Percentiles rank a stretch among this genome's conserved stretches.
Conservation (phyloP, 2,888 invertebrate genomes). For the Laspeyria flexula region DNA sequence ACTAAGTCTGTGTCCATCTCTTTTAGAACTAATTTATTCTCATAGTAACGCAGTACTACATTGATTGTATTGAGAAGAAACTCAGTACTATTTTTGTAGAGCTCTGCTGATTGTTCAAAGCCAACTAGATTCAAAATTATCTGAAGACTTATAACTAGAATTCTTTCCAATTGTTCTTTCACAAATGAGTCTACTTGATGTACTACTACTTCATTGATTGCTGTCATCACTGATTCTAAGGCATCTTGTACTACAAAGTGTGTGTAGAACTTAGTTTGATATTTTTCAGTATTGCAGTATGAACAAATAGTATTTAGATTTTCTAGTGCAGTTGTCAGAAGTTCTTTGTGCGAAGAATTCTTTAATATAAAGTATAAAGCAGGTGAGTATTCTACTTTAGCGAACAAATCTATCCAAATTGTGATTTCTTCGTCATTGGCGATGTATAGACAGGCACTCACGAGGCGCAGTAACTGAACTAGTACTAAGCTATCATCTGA, state of each 20-base stretch:
- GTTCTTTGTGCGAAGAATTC: conserved; percentile 89
- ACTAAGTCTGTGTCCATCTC: conserved; percentile 72
- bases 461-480: conserved; percentile 90
- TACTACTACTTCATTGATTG: conserved; percentile 64
- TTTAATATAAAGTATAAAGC: conserved; percentile 90
- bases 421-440: conserved; percentile 71
- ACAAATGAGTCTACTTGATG: conserved; percentile 60
- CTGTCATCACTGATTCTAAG: conserved; percentile 61
- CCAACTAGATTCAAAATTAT: conserved; percentile 68
- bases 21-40: conserved; percentile 68
- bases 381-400: conserved; percentile 80
- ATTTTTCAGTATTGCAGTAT: conserved; percentile 65
- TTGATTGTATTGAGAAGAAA: conserved; percentile 61
- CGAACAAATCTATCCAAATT: conserved; percentile 79
- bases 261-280: conserved; percentile 62
- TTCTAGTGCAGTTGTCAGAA: conserved; percentile 86
- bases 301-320: conserved; percentile 85
- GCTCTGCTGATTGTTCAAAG: conserved; percentile 67
- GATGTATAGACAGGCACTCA: conserved; percentile 84
- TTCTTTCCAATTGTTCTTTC: conserved; percentile 68
- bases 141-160: conserved; percentile 69
- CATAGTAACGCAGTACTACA: conserved; percentile 67
- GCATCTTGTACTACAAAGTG: conserved; percentile 69
- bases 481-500: conserved; percentile 90
- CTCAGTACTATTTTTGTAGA: conserved; percentile 58